These are phyloP conservation scores for Atta texana DNA, from an alignment of 1,140 invertebrate genomes.

Conservation along the genomic window DNA sequence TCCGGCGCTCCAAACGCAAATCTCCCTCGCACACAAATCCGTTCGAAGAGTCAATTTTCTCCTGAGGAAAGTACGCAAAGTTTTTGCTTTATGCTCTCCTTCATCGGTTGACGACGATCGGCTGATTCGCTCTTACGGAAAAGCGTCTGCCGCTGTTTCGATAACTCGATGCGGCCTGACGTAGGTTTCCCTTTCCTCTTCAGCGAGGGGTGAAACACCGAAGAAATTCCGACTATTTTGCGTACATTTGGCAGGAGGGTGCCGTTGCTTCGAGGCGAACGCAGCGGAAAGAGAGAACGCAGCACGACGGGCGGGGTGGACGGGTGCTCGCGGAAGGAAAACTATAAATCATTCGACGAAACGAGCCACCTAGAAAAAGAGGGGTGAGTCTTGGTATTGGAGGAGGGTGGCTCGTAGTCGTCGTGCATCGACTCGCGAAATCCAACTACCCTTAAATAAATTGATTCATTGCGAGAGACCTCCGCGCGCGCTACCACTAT, in stretches of 20 bases:
- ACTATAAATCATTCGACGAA: constrained; percentile 85
- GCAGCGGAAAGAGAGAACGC: constrained; percentile 54
- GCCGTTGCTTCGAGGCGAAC: constrained; percentile 43
- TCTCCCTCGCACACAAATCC: constrained; percentile 18
- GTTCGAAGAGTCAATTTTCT: constrained; percentile 14
- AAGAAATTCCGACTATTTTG: constrained; percentile 82
- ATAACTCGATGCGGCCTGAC: constrained; percentile 14
- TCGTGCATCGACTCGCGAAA: constrained; percentile 86
- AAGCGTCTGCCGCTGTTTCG: constrained; percentile 40
- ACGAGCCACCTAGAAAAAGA: constrained; percentile 69
- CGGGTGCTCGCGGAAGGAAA: constrained; percentile 80
- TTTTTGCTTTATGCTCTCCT: not conserved
- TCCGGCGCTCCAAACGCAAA: constrained; percentile 39
- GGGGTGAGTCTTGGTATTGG: constrained; percentile 62
- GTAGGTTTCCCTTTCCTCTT: constrained; percentile 23
- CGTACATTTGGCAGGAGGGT: constrained; percentile 74
- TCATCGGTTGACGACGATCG: not conserved
- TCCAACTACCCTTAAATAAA: constrained; percentile 86
- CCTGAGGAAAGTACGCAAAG: not conserved
- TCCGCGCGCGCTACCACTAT: constrained; percentile 66
- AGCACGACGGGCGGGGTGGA: constrained; percentile 40
- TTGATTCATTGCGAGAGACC: constrained; percentile 84
- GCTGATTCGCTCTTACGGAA: constrained; percentile 37
- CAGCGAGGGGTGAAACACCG: constrained; percentile 48
- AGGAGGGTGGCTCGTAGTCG: constrained; percentile 75